Percentiles rank a stretch among this genome's conserved stretches.
phyloP scores from a whole-genome alignment of 2,888 invertebrate genomes.

The Oxycera nigricornis region DNA sequence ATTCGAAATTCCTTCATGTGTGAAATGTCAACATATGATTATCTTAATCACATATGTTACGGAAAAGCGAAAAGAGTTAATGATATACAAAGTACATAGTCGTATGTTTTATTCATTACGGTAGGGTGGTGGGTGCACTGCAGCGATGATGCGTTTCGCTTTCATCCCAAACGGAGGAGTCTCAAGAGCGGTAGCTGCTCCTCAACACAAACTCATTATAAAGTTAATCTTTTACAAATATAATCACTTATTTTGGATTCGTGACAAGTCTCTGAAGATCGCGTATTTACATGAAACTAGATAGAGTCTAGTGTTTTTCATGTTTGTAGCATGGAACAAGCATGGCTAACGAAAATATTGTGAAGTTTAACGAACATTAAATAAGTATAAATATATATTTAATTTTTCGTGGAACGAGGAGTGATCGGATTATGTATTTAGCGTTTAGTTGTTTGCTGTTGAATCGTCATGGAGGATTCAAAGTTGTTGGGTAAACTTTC shows the following conservation, averaged over 20 bases:
- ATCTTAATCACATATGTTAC: not conserved
- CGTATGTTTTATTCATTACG: conserved; percentile 14
- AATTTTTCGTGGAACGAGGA: not conserved
- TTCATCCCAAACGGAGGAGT: not conserved
- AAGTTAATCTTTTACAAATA: conserved; percentile 13
- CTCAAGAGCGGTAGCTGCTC: conserved; percentile 16
- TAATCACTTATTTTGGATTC: not conserved
- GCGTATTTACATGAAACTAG: not conserved
- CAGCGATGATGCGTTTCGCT: not conserved
- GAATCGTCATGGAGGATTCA: not conserved
- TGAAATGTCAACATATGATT: conserved; percentile 22
- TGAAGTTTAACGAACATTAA: not conserved
- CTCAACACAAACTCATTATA: not conserved
- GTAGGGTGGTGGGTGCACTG: not conserved
- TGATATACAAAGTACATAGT: conserved; percentile 17
- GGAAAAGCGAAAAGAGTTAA: not conserved
- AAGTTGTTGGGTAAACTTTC: not conserved
- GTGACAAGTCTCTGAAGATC: not conserved
- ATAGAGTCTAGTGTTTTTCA: not conserved
- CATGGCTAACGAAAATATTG: not conserved
- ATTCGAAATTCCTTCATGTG: conserved; percentile 10
- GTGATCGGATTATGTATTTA: not conserved
- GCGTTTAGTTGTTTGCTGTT: not conserved
- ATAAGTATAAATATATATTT: not conserved
- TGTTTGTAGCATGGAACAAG: not conserved